Evolutionary conservation across 2,113 vertebrate genomes (phyloP), one percentile per base, ranked within the genome.

Genomic region (Neopipo cinnamomea): DNA sequence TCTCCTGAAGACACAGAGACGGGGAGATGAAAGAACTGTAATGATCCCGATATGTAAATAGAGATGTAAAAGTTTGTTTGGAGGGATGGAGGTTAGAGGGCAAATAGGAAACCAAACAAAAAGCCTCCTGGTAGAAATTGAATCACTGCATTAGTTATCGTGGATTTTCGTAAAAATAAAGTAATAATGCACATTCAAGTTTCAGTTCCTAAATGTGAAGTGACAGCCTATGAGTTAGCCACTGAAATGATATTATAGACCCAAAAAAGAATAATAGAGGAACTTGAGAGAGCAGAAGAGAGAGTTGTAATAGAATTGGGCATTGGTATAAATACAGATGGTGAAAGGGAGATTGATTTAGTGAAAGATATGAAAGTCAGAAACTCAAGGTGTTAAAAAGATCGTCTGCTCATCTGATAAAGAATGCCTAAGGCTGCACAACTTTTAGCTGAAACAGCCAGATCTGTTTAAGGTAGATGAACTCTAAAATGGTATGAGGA

Each of bases 161-260:
- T 9, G 35, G 86, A 70, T 85, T 87, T 89, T 89, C 89, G 76
- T 94, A 93, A 87, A 95, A 74, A 67, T 82, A 83, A 92, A 94
- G 63, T 73, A 55, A 91, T 90, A 84, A 58, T 19, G 35, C 65
- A 42, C 91, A 28, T 66, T 82, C 71, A 31, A 62, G 46, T 93
- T 92, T 84, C 58, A 15, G 56, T 59, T 97, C 25, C 22, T 89
- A 97, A 96, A 96, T 94, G 75, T 33, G 30, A 97, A 96, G 80
- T 92, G 94, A 91, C 82, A 95, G 93, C 56, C 91, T 77, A 24
- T 67, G 95, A 84, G 86, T 95, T 85, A 71, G 79, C 42, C 83
- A 44, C 89, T 52, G 70, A 91, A 95, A 92, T 75, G 13, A n/a
- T 79, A 91, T 96, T 95, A 89, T 37, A 63, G 61, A 75, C 70